Evolutionary conservation across 2,888 invertebrate species (phyloP).

Genomic region (Stegana nigrithorax): DNA sequence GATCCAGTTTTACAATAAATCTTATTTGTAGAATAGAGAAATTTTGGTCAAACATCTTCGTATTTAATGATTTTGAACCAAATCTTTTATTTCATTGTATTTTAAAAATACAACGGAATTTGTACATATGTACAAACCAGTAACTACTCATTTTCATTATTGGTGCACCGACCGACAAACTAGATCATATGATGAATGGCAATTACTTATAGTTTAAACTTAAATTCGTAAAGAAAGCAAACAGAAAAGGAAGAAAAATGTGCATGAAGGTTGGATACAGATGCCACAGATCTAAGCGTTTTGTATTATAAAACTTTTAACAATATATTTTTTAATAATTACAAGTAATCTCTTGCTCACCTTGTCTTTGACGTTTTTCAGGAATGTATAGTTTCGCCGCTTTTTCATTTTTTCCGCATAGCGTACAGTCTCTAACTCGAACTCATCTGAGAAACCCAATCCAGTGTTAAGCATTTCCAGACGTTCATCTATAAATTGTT

Average conservation of each 20-base stretch:
- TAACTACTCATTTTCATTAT: too few relatives aligned
- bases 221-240: neutral
- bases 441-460: constrained; percentile 92
- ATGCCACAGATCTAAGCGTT: neutral
- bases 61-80: too few relatives aligned
- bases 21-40: too few relatives aligned
- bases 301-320: neutral
- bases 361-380: constrained; percentile 90
- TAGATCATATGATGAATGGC: too few relatives aligned
- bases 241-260: neutral
- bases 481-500: constrained; percentile 93
- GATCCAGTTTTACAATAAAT: too few relatives aligned
- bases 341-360: constrained; percentile 69
- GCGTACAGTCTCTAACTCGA: constrained; percentile 86
- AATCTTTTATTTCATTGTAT: too few relatives aligned
- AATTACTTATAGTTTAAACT: too few relatives aligned
- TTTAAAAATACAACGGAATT: too few relatives aligned
- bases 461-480: constrained; percentile 93
- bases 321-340: neutral
- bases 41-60: too few relatives aligned
- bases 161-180: too few relatives aligned
- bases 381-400: constrained; percentile 78
- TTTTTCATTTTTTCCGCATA: constrained; percentile 71
- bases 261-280: neutral
- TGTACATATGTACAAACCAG: too few relatives aligned